Evolutionary conservation across 2,797 vertebrate genomes (phyloP), one percentile per base, ranked within the genome.

Genomic region (Brachyrhaphis roseni): DNA sequence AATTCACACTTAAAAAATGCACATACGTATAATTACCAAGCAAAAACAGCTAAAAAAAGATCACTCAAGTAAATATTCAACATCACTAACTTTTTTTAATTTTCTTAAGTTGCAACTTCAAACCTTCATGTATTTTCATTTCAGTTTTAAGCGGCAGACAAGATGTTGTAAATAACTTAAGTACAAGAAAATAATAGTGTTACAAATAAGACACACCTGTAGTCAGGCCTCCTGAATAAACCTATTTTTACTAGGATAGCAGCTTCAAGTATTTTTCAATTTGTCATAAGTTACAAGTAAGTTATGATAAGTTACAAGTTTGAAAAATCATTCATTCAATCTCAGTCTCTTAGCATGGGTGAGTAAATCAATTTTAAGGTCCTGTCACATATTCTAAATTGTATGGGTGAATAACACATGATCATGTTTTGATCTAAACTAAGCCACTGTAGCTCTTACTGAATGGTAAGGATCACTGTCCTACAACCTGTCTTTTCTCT

Each of bases 1-100:
- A 11, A 74, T 70, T 74, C 2, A 66, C 18, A 41, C 12, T 51
- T n/a, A n/a, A 39, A 28, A 49, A 57, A 78, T 23, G 12, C 49
- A 76, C 72, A 74, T 15, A 72, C 62, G 31, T 64, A 74, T 2
- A 76, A 34, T 68, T 23, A 31, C 36, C 45, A 45, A 31, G 13
- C 28, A 55, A 4, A 12, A 28, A 13, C 16, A 83, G 39, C 62
- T n/a, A 76, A 77, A 84, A 53, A 57, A 36, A 11, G 18, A 6
- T 53, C 7, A 23, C 31, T 36, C 1, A 0, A 23, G 15, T 64
- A 64, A 34, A 1, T 26, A 11, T 39, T 66, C 18, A 39, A 51
- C 16, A 8, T 2, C 18, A 39, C 62, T 11, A 39, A 34, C 8
- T 8, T 23, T 12, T 39, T 12, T 12, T 1, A 20, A 68, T 68